Evolutionary conservation across 2,113 vertebrate genomes (phyloP).

Genomic region (Catharus bicknelli): DNA sequence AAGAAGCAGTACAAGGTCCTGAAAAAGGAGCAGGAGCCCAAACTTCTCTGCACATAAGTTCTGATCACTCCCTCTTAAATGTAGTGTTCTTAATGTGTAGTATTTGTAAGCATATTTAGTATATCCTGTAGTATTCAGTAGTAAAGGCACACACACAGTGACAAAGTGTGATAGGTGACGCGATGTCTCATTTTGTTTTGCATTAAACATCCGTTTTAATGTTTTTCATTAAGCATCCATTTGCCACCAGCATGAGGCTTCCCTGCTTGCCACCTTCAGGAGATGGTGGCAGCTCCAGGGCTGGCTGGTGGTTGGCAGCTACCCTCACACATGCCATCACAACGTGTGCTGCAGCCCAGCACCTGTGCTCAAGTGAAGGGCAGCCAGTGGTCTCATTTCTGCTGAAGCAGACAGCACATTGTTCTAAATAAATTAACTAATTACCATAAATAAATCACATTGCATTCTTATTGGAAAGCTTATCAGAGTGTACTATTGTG

Average conservation of each 20-base stretch:
- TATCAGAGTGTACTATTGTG: background rate
- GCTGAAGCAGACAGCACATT: background rate
- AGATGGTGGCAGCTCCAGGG: background rate
- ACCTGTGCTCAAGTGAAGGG: background rate
- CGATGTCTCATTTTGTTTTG: background rate
- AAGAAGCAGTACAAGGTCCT: background rate
- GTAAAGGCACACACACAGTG: background rate
- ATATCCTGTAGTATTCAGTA: background rate
- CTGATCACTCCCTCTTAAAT: background rate
- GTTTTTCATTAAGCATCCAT: background rate
- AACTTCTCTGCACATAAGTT: background rate
- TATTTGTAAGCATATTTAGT: background rate
- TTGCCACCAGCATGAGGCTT: background rate
- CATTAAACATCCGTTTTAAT: background rate
- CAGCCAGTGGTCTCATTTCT: background rate
- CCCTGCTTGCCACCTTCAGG: rapidly evolving
- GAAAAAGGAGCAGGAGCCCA: background rate
- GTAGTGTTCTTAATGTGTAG: background rate
- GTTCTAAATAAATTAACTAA: slow-evolving; percentile 28
- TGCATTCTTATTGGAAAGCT: background rate
- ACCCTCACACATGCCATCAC: background rate
- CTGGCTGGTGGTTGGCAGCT: rapidly evolving
- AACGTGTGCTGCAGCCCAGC: rapidly evolving
- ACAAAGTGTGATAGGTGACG: background rate
- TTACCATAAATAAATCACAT: slow-evolving; percentile 38